Evolutionary conservation across 2,797 vertebrate species (phyloP).

Genomic region (Peromyscus attwateri): DNA sequence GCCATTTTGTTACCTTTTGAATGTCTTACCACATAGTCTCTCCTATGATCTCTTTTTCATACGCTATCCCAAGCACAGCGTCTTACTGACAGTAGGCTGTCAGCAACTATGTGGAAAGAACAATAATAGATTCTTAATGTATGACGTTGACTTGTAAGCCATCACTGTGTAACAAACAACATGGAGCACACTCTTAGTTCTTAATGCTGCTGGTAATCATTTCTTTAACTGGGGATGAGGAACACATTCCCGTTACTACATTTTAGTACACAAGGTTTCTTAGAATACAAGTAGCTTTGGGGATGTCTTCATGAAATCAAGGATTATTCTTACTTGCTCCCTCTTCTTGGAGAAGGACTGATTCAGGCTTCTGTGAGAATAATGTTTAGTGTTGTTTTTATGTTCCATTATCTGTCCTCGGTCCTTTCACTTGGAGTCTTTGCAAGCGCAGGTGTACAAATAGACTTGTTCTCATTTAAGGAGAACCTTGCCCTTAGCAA

Average conservation of each 20-base stretch:
- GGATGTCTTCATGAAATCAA: neutral
- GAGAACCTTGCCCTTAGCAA: slow-evolving; percentile 89
- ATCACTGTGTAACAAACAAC: neutral
- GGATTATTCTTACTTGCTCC: neutral
- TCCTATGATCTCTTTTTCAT: neutral
- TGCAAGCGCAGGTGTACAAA: slow-evolving; percentile 94
- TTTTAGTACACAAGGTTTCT: slow-evolving; percentile 30
- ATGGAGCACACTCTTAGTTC: neutral
- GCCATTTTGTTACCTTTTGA: neutral
- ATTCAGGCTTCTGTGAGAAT: slow-evolving; percentile 82
- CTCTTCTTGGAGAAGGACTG: slow-evolving; percentile 77
- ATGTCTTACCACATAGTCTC: neutral
- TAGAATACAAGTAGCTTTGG: neutral
- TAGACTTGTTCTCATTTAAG: slow-evolving; percentile 93
- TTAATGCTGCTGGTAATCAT: neutral
- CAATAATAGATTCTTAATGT: slow-evolving; percentile 35
- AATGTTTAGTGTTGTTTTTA: slow-evolving; percentile 64
- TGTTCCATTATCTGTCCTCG: slow-evolving; percentile 73
- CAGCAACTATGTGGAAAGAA: slow-evolving; percentile 19
- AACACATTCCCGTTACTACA: neutral
- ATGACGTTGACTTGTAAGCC: slow-evolving; percentile 1
- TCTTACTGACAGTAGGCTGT: neutral
- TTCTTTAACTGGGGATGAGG: neutral
- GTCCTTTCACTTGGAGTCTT: slow-evolving; percentile 87
- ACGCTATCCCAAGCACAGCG: neutral